Evolutionary conservation across 2,797 vertebrate genomes (phyloP).

Genomic region (Coendou prehensilis): DNA sequence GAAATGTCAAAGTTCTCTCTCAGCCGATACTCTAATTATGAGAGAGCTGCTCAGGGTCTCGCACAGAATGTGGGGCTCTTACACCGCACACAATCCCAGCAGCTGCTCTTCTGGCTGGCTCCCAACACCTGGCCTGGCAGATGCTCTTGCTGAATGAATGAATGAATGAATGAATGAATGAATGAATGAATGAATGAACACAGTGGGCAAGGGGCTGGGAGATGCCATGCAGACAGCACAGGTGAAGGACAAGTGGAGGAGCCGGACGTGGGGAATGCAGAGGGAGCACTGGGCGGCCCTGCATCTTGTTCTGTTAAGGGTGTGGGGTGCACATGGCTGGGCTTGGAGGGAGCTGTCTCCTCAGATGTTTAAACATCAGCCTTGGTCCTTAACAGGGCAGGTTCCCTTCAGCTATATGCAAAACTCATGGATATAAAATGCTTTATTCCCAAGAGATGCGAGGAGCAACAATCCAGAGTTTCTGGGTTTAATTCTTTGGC

Average conservation of each 20-base stretch:
- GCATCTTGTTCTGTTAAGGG: not conserved
- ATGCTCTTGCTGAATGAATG: not conserved
- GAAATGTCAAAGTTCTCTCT: not conserved
- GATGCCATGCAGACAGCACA: accelerated
- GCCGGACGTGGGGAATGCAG: accelerated
- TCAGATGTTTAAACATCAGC: not conserved
- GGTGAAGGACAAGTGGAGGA: accelerated
- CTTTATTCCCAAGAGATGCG: not conserved
- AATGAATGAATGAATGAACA: not conserved
- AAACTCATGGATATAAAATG: not conserved
- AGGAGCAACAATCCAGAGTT: not conserved
- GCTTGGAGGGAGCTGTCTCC: not conserved
- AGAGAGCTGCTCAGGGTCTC: not conserved
- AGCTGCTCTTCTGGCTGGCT: not conserved
- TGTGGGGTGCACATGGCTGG: accelerated
- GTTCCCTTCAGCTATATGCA: accelerated
- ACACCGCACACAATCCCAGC: accelerated
- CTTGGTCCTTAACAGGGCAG: not conserved
- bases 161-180: not conserved
- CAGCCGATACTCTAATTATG: not conserved
- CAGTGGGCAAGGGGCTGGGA: accelerated
- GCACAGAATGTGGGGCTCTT: accelerated
- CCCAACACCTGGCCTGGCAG: not conserved
- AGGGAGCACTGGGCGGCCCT: not conserved
- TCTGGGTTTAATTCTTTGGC: not conserved